These are phyloP conservation scores for Phasianus colchicus DNA, from an alignment of 2,113 vertebrate genomes.

Conservation along the genomic window DNA sequence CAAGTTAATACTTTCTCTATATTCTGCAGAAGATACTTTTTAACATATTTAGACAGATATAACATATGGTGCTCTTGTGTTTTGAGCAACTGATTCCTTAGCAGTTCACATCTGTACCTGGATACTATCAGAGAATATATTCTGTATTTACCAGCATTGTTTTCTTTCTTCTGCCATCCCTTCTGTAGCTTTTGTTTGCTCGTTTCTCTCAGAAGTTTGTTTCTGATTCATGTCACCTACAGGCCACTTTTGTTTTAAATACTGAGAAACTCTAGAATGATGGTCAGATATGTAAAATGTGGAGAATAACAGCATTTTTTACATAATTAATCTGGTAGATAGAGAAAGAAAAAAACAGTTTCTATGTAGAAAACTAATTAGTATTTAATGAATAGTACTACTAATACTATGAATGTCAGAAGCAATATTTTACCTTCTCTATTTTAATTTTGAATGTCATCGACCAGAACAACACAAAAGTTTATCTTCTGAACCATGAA, in stretches of 20 bases:
- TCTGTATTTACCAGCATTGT: not conserved
- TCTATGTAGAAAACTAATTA: not conserved
- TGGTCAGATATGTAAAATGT: not conserved
- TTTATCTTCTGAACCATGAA: not conserved
- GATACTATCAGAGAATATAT: not conserved
- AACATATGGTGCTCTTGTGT: not conserved
- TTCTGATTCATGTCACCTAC: not conserved
- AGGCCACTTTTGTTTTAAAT: not conserved
- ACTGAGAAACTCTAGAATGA: not conserved
- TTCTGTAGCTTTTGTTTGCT: not conserved
- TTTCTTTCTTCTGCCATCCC: not conserved
- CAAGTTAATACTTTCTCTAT: not conserved
- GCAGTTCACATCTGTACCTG: rapidly evolving
- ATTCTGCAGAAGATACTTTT: not conserved
- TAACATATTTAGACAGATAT: not conserved
- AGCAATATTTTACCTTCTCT: not conserved
- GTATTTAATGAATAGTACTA: not conserved
- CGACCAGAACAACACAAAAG: not conserved
- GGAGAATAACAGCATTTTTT: not conserved
- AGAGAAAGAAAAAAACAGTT: not conserved
- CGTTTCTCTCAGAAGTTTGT: not conserved
- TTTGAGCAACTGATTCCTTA: not conserved
- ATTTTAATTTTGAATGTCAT: constrained; percentile 1
- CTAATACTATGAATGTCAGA: not conserved
- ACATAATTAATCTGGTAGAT: not conserved